These are phyloP conservation scores for Limnephilus lunatus DNA, from an alignment of 2,888 invertebrate genomes.

Conservation along the genomic window DNA sequence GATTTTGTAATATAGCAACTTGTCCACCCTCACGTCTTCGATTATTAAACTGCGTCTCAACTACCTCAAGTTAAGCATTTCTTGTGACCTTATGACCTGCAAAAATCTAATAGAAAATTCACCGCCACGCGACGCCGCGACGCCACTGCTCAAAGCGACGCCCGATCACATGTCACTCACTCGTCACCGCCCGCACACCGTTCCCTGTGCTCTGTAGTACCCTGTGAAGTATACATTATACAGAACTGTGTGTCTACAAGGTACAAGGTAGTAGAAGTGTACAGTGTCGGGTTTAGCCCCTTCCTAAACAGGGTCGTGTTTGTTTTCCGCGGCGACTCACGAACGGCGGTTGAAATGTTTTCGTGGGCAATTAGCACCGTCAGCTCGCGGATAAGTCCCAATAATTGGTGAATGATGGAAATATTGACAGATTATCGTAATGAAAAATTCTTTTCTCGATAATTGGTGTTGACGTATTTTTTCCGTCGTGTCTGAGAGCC, in stretches of 20 bases:
- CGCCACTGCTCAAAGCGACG: slow-evolving; percentile 25
- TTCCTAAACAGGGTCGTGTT: slow-evolving; percentile 10
- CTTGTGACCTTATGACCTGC: neutral
- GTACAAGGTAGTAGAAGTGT: neutral
- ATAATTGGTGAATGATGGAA: slow-evolving; percentile 39
- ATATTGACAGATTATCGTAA: neutral
- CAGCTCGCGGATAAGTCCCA: slow-evolving; percentile 34
- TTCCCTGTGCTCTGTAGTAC: neutral
- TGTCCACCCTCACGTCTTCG: neutral
- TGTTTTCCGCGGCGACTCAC: slow-evolving; percentile 33
- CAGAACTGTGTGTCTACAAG: neutral
- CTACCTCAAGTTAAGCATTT: neutral
- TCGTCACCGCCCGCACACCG: slow-evolving; percentile 11
- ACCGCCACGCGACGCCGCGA: neutral
- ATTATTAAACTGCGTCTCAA: neutral
- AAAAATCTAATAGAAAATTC: neutral
- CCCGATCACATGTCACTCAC: slow-evolving; percentile 44
- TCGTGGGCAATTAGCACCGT: slow-evolving; percentile 44
- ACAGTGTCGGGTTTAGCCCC: neutral
- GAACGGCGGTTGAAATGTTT: slow-evolving; percentile 45
- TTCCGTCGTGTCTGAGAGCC: neutral
- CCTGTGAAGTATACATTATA: neutral
- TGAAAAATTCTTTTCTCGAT: slow-evolving; percentile 1
- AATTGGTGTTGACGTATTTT: neutral
- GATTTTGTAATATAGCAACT: too few relatives aligned